Percentiles rank a stretch among this genome's conserved stretches.
phyloP scores from a whole-genome alignment of 2,797 vertebrate genomes.

The Lindbergichthys nudifrons region DNA sequence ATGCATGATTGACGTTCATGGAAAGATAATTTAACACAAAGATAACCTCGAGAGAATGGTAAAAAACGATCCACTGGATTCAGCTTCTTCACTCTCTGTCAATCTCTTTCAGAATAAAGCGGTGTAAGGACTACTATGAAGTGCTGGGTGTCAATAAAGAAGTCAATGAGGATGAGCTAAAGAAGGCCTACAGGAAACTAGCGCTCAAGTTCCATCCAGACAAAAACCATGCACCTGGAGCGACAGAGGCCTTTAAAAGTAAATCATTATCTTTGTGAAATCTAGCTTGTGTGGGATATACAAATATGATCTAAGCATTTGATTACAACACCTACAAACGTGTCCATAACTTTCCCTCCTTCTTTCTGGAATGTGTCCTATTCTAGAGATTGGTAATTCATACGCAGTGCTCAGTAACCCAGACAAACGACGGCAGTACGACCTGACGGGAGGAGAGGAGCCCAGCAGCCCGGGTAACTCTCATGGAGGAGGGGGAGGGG shows the following conservation, averaged over 20 bases:
- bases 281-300: not conserved
- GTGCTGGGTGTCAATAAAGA: slow-evolving; percentile 94
- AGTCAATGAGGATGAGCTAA: slow-evolving; percentile 94
- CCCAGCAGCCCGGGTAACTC: slow-evolving; percentile 87
- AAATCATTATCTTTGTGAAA: slow-evolving; percentile 54
- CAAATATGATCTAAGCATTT: not conserved
- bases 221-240: slow-evolving; percentile 97
- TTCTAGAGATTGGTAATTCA: slow-evolving; percentile 95
- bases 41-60: not conserved
- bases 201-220: slow-evolving; percentile 98
- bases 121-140: slow-evolving; percentile 97
- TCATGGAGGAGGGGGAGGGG: slow-evolving; percentile 88
- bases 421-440: slow-evolving; percentile 95
- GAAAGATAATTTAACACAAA: not conserved
- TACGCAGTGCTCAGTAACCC: slow-evolving; percentile 96
- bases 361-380: slow-evolving; percentile 19
- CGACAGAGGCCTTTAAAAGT: slow-evolving; percentile 99
- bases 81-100: slow-evolving; percentile 34
- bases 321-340: not conserved
- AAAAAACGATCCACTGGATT: not conserved
- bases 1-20: not conserved
- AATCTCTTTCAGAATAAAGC: slow-evolving; percentile 90
- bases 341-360: not conserved
- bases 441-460: slow-evolving; percentile 92
- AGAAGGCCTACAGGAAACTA: slow-evolving; percentile 96